Evolutionary conservation across 2,888 invertebrate species (phyloP), one percentile per base, ranked within the genome.

Genomic region (Pseudococcus longispinus): DNA sequence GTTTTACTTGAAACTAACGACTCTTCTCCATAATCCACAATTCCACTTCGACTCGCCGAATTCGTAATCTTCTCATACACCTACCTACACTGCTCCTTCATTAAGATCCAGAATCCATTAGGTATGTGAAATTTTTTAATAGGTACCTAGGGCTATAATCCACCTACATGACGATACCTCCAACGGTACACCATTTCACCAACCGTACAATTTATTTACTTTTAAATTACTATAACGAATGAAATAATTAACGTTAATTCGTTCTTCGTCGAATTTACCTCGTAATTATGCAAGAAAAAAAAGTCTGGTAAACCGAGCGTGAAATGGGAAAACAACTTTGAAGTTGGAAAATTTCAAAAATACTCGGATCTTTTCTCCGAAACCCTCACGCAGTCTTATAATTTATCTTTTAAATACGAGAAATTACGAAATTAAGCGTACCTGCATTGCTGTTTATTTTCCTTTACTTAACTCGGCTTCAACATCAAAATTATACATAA

Each of bases 181-280:
- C 51, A 51, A 3, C 51, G 15, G n/a, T 3, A 51, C 5, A 15
- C 65, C 65, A 65, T 4, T 3, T n/a, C 5, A 15, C 65, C 65
- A 65, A 65, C 26, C 65, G 13, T 65, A 1, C 26, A 32, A 74
- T 74, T 74, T 74, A 32, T 74, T 74, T 37, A 74, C 37, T 74
- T 74, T 74, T 74, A 32, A 74, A 74, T 74, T n/a, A 37, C 74
- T 26, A 37, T 37, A 74, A 74, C 74, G 74, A 74, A 74, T 74
- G 74, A 74, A 74, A 74, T 74, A 74, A 74, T 74, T 74, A 74
- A 74, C 32, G 18, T 74, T 74, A 74, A 74, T 74, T 74, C 37
- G 74, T 74, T 18, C 18, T n/a, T 74, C 37, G 37, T 37, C 26
- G 26, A 74, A 74, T 74, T 74, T 26, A 65, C 65, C 65, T 13